Evolutionary conservation across 2,888 invertebrate genomes (phyloP).

Genomic region (Agrotis clavis): DNA sequence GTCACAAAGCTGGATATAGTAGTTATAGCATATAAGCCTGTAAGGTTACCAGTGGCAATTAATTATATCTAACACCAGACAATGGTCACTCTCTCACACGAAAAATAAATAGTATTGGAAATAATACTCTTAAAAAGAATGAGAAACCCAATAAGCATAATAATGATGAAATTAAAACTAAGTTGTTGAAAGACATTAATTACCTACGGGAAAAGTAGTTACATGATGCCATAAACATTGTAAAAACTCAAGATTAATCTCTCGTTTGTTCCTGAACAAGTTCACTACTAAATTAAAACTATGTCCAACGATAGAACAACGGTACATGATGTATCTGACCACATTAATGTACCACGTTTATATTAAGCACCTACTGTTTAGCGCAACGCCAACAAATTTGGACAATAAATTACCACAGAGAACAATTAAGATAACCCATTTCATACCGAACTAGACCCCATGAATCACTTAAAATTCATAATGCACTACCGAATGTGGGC

Average conservation of each 20-base stretch:
- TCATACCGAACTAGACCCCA: slow-evolving; percentile 74
- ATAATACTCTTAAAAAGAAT: not conserved
- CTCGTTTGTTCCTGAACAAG: slow-evolving; percentile 33
- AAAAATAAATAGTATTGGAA: no score
- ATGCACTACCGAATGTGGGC: slow-evolving; percentile 83
- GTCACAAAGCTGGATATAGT: no score
- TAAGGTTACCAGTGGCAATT: no score
- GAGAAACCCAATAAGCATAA: slow-evolving; percentile 1
- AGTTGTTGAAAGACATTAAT: slow-evolving; percentile 26
- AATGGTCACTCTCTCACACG: no score
- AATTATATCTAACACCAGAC: no score
- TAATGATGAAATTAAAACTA: slow-evolving; percentile 7
- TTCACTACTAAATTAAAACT: slow-evolving; percentile 57
- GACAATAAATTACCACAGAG: slow-evolving; percentile 71
- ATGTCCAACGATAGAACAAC: slow-evolving; percentile 59
- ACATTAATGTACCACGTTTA: slow-evolving; percentile 63
- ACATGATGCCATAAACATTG: slow-evolving; percentile 5
- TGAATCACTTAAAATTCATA: slow-evolving; percentile 82
- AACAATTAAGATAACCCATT: slow-evolving; percentile 83
- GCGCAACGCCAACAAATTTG: slow-evolving; percentile 64
- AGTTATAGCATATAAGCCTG: no score
- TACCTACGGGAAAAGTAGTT: slow-evolving; percentile 22
- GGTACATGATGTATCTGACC: slow-evolving; percentile 63
- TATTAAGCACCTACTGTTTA: slow-evolving; percentile 66
- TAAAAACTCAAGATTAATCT: slow-evolving; percentile 41